phyloP scores from a whole-genome alignment of 2,888 invertebrate species.

The Noctua janthe region DNA sequence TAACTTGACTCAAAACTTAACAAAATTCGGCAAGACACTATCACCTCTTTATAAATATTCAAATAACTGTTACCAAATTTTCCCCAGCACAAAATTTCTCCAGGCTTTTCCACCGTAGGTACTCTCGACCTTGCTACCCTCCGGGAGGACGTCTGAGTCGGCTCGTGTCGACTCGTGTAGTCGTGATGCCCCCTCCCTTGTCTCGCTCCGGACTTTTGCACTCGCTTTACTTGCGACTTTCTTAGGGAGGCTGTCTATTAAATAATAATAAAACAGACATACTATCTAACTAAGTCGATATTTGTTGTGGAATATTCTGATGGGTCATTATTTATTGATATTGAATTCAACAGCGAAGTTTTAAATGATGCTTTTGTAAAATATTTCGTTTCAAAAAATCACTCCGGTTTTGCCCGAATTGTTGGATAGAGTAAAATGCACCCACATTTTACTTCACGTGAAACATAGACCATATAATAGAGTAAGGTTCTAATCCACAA shows the following conservation, averaged over 20 bases:
- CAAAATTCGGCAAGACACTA: background rate
- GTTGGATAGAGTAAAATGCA: background rate
- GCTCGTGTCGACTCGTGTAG: slow-evolving; percentile 28
- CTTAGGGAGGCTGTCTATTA: slow-evolving; percentile 25
- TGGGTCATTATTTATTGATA: background rate
- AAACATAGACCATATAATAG: background rate
- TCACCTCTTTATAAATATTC: slow-evolving; percentile 31
- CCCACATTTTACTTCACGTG: background rate
- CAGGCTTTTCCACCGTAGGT: slow-evolving; percentile 21
- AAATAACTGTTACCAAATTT: slow-evolving; percentile 17
- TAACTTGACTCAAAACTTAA: background rate
- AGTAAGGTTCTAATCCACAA: background rate
- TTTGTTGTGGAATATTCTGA: background rate
- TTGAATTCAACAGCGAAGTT: background rate
- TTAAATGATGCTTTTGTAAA: background rate
- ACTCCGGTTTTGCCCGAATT: background rate
- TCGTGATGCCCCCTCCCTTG: slow-evolving; percentile 26
- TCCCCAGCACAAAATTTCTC: slow-evolving; percentile 15
- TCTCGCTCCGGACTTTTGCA: slow-evolving; percentile 41
- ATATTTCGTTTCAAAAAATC: background rate
- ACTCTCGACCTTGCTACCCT: slow-evolving; percentile 59
- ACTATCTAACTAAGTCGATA: background rate
- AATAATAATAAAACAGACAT: slow-evolving; percentile 3
- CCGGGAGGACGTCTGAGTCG: slow-evolving; percentile 43
- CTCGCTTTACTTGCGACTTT: slow-evolving; percentile 29